A percentile compares a stretch with the other conserved stretches of the same genome.
Evolutionary conservation across 2,888 invertebrate species (phyloP).

Genomic region (Sympetrum striolatum): DNA sequence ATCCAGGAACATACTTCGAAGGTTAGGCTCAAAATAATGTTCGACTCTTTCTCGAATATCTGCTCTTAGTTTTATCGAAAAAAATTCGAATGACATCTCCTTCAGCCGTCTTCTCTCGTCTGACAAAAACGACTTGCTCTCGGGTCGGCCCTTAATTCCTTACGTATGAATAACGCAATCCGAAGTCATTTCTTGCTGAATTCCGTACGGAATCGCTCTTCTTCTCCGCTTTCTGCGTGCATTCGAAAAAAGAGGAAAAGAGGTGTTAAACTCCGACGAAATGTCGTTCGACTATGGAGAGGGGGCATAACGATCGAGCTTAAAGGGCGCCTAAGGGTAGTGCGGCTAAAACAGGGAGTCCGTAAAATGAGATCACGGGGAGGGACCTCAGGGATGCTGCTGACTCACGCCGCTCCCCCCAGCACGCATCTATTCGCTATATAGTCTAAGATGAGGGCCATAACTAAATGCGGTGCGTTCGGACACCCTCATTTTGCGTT

Average conservation of each 20-base stretch:
- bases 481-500: not conserved
- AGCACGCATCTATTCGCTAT: not conserved
- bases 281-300: not conserved
- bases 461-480: not conserved
- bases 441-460: not conserved
- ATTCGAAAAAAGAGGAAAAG: not conserved
- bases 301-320: not conserved
- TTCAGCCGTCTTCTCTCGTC: too few species aligned
- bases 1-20: too few species aligned
- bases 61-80: too few species aligned
- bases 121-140: too few species aligned
- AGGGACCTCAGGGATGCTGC: not conserved
- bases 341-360: not conserved
- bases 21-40: too few species aligned
- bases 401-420: not conserved
- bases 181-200: not conserved
- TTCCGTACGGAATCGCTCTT: not conserved
- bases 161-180: too few species aligned
- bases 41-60: too few species aligned
- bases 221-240: not conserved
- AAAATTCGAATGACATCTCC: too few species aligned
- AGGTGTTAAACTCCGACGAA: not conserved
- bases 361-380: not conserved
- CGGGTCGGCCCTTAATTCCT: too few species aligned
- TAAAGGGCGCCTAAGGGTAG: not conserved